Evolutionary conservation across 2,888 invertebrate species (phyloP).

Genomic region (Dynastes maya): DNA sequence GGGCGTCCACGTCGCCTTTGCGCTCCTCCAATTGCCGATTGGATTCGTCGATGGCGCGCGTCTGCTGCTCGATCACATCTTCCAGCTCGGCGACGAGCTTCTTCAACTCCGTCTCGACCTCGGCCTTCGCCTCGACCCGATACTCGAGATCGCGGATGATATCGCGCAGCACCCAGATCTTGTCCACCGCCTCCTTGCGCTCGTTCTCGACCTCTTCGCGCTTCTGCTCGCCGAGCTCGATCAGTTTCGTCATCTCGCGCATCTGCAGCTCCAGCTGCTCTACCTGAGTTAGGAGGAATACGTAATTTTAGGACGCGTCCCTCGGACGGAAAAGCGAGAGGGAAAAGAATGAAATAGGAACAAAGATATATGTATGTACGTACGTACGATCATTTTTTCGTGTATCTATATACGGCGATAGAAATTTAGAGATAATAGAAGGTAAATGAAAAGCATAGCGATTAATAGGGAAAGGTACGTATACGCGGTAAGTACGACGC

Average conservation of each 20-base stretch:
- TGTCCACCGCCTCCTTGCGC: constrained; percentile 83
- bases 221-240: constrained; percentile 76
- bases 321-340: not conserved
- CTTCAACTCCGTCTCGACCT: constrained; percentile 76
- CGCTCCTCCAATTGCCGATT: constrained; percentile 73
- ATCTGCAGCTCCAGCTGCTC: constrained; percentile 86
- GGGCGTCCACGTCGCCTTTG: constrained; percentile 68
- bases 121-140: constrained; percentile 80
- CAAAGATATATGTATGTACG: not conserved
- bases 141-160: constrained; percentile 84
- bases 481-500: not conserved
- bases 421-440: no score
- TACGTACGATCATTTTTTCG: not conserved
- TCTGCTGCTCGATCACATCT: constrained; percentile 68
- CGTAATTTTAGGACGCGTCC: not conserved
- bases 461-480: no score
- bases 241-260: constrained; percentile 78
- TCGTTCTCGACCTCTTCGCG: constrained; percentile 81
- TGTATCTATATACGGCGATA: no score
- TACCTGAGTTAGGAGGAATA: constrained; percentile 73
- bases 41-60: constrained; percentile 70
- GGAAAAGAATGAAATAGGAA: not conserved
- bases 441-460: no score
- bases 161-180: constrained; percentile 82
- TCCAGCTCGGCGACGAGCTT: constrained; percentile 72